Evolutionary conservation across 2,113 vertebrate species (phyloP).

Genomic region (Pseudorectes ferrugineus): DNA sequence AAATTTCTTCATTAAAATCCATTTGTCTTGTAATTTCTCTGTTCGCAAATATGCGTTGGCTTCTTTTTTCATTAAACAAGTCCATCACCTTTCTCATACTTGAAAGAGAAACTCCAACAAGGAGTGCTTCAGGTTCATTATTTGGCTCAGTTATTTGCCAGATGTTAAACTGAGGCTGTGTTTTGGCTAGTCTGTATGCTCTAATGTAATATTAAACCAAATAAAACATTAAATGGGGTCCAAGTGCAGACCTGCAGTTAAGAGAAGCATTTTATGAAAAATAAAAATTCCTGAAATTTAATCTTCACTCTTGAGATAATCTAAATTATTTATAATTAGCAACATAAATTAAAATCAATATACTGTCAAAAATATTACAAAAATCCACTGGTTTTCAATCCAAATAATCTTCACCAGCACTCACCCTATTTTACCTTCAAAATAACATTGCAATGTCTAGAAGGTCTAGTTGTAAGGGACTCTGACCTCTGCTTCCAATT

Average conservation of each 20-base stretch:
- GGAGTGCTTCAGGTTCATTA: neutral
- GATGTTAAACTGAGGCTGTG: neutral
- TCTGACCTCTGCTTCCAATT: neutral
- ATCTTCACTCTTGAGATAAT: neutral
- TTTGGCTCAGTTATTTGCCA: slow-evolving; percentile 13
- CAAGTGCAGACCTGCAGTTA: neutral
- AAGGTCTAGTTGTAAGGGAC: neutral
- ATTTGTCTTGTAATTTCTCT: slow-evolving; percentile 2
- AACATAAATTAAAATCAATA: neutral
- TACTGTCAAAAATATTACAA: neutral
- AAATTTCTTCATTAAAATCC: slow-evolving; percentile 13
- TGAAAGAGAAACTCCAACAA: neutral
- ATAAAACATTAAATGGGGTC: neutral
- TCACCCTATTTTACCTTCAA: neutral
- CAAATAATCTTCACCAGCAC: neutral
- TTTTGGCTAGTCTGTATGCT: neutral
- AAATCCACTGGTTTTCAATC: neutral
- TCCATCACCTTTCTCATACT: neutral
- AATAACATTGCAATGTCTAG: neutral
- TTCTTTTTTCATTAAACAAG: neutral
- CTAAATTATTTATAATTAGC: neutral
- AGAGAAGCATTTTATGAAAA: neutral
- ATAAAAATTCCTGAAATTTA: neutral
- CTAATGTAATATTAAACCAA: neutral
- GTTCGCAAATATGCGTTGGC: neutral